These are phyloP conservation scores for Noctilio leporinus DNA, from an alignment of 2,113 vertebrate species.

Conservation along the genomic window DNA sequence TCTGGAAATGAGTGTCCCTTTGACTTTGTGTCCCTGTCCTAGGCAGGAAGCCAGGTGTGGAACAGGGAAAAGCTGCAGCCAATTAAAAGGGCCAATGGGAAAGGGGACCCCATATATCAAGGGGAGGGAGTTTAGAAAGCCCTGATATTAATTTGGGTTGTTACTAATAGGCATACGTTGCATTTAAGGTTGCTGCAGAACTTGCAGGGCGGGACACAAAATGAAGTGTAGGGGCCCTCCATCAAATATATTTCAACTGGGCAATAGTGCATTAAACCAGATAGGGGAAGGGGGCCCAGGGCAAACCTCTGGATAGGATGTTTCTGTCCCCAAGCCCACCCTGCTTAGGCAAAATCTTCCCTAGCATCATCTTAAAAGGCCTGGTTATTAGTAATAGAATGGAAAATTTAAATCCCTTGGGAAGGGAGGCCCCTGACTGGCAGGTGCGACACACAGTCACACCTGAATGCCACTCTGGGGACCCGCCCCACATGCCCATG, in stretches of 20 bases:
- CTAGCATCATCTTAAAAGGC: background rate
- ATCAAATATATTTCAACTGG: background rate
- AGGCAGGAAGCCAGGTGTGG: background rate
- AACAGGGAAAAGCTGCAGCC: background rate
- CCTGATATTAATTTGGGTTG: fast-evolving
- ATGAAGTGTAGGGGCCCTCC: background rate
- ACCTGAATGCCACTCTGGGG: background rate
- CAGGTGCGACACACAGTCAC: background rate
- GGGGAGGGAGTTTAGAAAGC: background rate
- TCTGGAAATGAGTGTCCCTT: background rate
- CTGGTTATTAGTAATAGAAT: background rate
- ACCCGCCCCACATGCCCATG: background rate
- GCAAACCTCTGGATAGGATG: background rate
- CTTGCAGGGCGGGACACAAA: background rate
- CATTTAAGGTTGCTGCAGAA: background rate
- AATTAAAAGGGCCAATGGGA: background rate
- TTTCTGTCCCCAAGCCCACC: background rate
- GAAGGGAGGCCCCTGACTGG: background rate
- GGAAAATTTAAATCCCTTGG: background rate
- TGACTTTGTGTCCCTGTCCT: background rate
- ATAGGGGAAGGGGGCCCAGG: background rate
- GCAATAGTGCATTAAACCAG: background rate
- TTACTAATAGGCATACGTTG: background rate
- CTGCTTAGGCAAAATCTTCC: background rate
- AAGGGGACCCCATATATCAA: too few species aligned